Base-by-base conservation (phyloP, 2,113 vertebrate species). In the Lucifuga dentata region DNA sequence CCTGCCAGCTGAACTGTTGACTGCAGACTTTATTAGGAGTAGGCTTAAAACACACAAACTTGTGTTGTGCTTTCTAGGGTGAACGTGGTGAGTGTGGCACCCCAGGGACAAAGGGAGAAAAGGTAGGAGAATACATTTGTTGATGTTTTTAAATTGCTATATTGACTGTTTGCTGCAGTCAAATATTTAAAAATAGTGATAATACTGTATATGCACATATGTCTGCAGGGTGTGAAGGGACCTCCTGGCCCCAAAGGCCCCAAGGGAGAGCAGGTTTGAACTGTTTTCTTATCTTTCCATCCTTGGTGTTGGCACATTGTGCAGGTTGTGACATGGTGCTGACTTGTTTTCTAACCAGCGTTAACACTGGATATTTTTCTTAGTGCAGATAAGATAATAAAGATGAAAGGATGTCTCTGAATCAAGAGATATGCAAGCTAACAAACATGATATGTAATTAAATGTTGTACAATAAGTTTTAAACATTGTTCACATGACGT, bases 51-150 rank as follows among this genome's bases (percentile, higher is more conserved):
- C 26, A 3, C 26, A 29, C 7, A 29, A 29, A 3, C 26, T 29
- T 29, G 26, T 29, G 0, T 19, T 43, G 2, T 46, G 1, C 72
- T 44, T 52, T 71, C 6, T 46, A 97, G 94, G 95, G 94, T 9
- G 91, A 89, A 65, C 85, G 57, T 52, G 95, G 95, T 62, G 92
- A 96, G 86, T 94, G 94, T 68, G 95, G 95, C 3, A 64, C 89
- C 29, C 84, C 91, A 3, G 96, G 95, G 59, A 46, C 75, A 62
- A 94, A 94, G 72, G 95, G 95, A 68, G 91, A 94, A 83, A 87
- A 90, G 65, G 95, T 96, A 93, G 83, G 93, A 71, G 21, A 16
- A 1, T 12, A 12, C 1, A 10, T 45, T 24, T 8, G 7, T 38
- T 4, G 39, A 24, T 17, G 51, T 32, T 9, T 52, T 63, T 73